Evolutionary conservation across 2,888 invertebrate genomes (phyloP).

Genomic region (Atethmia centrago): DNA sequence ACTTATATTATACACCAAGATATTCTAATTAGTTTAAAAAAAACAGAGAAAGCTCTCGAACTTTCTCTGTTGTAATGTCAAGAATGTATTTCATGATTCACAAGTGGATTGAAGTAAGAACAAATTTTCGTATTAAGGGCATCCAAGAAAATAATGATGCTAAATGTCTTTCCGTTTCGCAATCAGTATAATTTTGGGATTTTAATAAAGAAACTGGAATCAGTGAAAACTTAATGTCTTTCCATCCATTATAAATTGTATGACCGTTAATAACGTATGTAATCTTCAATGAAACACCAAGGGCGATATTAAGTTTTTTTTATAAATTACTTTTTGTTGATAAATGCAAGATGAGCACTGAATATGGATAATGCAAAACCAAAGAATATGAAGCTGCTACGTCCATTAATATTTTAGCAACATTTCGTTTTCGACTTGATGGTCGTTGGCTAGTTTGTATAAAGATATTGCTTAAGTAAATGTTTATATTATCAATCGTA

Average conservation of each 20-base stretch:
- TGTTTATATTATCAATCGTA: neutral
- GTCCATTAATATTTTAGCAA: neutral
- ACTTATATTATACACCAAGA: constrained; percentile 5
- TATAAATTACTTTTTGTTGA: constrained; percentile 38
- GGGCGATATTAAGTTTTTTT: constrained; percentile 10
- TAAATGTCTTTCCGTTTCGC: constrained; percentile 42
- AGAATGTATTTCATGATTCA: constrained; percentile 43
- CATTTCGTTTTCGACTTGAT: neutral
- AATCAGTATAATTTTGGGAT: constrained; percentile 38
- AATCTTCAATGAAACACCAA: constrained; percentile 14
- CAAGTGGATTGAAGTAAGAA: constrained; percentile 17
- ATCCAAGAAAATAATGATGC: constrained; percentile 53
- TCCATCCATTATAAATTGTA: constrained; percentile 32
- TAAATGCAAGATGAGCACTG: constrained; percentile 6
- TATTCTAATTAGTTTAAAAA: constrained; percentile 38
- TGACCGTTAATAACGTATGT: constrained; percentile 1
- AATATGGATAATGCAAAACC: neutral
- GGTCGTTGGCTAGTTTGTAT: neutral
- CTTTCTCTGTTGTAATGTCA: constrained; percentile 48
- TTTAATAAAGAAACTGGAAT: constrained; percentile 34
- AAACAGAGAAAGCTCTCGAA: constrained; percentile 50
- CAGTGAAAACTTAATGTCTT: constrained; percentile 31
- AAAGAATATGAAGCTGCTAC: neutral
- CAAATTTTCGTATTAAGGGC: constrained; percentile 37
- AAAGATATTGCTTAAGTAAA: neutral